Percentiles rank a stretch among this genome's conserved stretches.
Evolutionary conservation across 2,888 invertebrate genomes (phyloP).

Genomic region (Hydroisotoma schaefferi): DNA sequence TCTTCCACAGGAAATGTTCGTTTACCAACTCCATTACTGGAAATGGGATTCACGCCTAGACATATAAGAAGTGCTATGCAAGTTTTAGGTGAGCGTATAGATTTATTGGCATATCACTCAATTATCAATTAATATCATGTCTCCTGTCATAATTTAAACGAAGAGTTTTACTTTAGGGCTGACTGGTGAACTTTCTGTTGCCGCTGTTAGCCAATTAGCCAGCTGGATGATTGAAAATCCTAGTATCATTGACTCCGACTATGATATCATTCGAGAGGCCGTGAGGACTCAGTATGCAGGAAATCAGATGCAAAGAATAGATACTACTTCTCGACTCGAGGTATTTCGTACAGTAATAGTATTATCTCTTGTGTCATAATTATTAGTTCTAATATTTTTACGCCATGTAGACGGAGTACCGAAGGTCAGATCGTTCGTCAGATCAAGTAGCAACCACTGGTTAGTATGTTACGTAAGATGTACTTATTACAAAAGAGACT

Average conservation of each 20-base stretch:
- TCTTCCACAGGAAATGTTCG: constrained; percentile 38
- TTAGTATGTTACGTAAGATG: no score
- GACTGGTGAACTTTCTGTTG: constrained; percentile 54
- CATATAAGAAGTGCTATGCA: constrained; percentile 60
- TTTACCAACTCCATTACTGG: constrained; percentile 57
- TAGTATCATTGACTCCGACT: constrained; percentile 51
- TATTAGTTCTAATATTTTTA: no score
- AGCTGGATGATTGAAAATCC: constrained; percentile 67
- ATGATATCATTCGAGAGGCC: constrained; percentile 10
- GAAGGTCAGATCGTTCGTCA: no score
- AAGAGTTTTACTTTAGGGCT: constrained; percentile 49
- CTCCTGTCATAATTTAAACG: neutral
- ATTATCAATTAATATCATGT: neutral
- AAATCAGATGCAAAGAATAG: no score
- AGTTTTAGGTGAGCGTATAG: constrained; percentile 54
- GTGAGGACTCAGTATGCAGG: no score
- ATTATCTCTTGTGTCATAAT: no score
- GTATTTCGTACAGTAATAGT: no score
- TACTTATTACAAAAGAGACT: no score
- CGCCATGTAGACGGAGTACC: no score
- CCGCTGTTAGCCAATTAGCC: constrained; percentile 60
- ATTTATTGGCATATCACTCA: neutral
- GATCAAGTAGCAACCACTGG: no score
- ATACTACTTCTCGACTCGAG: no score
- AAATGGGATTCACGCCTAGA: constrained; percentile 62